Conservation (phyloP, 2,888 invertebrate genomes). For the Meiosimyza decipiens region DNA sequence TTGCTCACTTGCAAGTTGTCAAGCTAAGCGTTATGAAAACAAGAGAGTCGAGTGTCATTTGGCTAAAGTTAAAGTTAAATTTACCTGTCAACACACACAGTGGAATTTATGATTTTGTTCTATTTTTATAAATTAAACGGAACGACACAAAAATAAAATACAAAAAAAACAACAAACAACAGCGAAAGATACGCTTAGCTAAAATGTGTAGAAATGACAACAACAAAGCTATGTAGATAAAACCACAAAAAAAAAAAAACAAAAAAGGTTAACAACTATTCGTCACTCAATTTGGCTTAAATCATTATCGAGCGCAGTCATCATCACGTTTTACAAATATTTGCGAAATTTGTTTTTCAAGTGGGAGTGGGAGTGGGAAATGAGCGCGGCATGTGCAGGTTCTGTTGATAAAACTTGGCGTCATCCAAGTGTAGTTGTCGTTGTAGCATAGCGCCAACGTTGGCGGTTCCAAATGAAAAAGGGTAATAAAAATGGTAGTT, state of each 20-base stretch:
- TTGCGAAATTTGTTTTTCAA: slow-evolving; percentile 10
- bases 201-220: no score
- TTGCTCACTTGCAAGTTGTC: no score
- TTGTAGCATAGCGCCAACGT: slow-evolving; percentile 1
- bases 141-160: background rate
- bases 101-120: slow-evolving; percentile 29
- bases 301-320: slow-evolving; percentile 19
- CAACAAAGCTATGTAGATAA: background rate
- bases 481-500: slow-evolving; percentile 1
- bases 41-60: background rate
- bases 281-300: slow-evolving; percentile 15
- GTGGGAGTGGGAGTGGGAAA: background rate
- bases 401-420: background rate
- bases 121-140: slow-evolving; percentile 24
- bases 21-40: no score
- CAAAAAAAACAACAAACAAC: no score
- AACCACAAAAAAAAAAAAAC: background rate
- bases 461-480: background rate
- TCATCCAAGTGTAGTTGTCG: no score
- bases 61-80: background rate
- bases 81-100: slow-evolving; percentile 9
- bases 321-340: slow-evolving; percentile 32
- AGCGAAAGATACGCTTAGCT: no score
- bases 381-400: background rate
- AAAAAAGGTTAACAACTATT: background rate